Conservation (phyloP, 64 coral and sea anemone species). For the Actinia tenebrosa region DNA sequence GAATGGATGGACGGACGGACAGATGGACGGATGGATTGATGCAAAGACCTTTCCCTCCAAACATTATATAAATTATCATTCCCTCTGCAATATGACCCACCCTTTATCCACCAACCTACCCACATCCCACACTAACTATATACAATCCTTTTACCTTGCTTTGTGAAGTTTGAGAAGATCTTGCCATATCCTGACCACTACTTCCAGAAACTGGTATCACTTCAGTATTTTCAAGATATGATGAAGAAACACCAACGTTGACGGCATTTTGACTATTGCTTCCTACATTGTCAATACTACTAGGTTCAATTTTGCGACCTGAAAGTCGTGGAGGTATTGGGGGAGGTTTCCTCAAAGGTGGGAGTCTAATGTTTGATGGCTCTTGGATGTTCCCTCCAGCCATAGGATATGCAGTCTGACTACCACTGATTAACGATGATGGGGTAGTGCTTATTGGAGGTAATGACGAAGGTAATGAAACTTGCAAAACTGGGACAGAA, state of each 20-base stretch:
- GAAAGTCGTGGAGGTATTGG: neutral
- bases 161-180: neutral
- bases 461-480: neutral
- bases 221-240: neutral
- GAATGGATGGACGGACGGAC: neutral
- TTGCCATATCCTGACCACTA: neutral
- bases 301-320: neutral
- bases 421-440: neutral
- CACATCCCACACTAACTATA: no score
- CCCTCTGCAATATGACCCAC: no score
- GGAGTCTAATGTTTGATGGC: constrained; percentile 1
- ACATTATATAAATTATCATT: no score
- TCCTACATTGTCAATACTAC: neutral
- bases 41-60: no score
- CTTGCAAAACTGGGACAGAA: neutral
- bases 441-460: neutral
- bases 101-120: no score
- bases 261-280: neutral
- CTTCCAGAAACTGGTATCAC: neutral
- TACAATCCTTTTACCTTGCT: neutral
- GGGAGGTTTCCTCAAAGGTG: constrained; percentile 6
- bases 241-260: neutral
- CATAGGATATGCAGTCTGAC: neutral
- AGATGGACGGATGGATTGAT: no score
- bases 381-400: neutral